phyloP scores from a whole-genome alignment of 2,888 invertebrate genomes.

The Liodrosophila aerea region DNA sequence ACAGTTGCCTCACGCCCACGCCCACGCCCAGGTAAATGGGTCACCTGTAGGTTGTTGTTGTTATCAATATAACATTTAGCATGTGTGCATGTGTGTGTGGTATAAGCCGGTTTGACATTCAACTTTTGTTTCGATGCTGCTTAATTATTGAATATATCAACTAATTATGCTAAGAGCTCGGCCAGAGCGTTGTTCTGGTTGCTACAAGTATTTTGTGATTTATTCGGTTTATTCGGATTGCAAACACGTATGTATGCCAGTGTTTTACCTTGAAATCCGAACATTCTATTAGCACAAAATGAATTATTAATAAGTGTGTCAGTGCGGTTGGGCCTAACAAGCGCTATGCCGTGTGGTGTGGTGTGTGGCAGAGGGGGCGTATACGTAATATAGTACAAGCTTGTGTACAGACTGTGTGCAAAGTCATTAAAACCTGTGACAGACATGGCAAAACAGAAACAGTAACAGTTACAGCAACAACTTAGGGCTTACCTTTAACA shows the following conservation, averaged over 20 bases:
- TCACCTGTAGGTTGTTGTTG: constrained; percentile 3
- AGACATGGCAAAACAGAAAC: constrained; percentile 58
- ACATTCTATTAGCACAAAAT: constrained; percentile 68
- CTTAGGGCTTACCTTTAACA: constrained; percentile 39
- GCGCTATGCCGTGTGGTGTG: constrained; percentile 11
- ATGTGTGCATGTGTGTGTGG: constrained; percentile 18
- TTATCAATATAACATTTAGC: constrained; percentile 19
- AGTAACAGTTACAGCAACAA: constrained; percentile 28
- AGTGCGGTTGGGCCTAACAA: constrained; percentile 44
- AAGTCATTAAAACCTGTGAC: constrained; percentile 57
- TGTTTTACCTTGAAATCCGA: constrained; percentile 47
- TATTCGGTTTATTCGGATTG: constrained; percentile 13
- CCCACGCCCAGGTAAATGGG: constrained; percentile 18
- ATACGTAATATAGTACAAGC: constrained; percentile 31
- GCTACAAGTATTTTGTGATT: constrained; percentile 17
- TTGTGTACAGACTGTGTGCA: constrained; percentile 40
- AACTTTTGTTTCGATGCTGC: constrained; percentile 34
- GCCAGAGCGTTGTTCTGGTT: constrained; percentile 8
- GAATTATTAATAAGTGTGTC: constrained; percentile 72
- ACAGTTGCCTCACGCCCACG: constrained; percentile 10
- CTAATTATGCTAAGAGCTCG: constrained; percentile 67
- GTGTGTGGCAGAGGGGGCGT: constrained; percentile 22
- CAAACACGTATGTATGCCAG: constrained; percentile 7
- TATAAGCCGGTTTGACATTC: constrained; percentile 23
- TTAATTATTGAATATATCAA: constrained; percentile 70